Evolutionary conservation across 1,140 invertebrate genomes (phyloP).

Genomic region (Drosophila leontia): DNA sequence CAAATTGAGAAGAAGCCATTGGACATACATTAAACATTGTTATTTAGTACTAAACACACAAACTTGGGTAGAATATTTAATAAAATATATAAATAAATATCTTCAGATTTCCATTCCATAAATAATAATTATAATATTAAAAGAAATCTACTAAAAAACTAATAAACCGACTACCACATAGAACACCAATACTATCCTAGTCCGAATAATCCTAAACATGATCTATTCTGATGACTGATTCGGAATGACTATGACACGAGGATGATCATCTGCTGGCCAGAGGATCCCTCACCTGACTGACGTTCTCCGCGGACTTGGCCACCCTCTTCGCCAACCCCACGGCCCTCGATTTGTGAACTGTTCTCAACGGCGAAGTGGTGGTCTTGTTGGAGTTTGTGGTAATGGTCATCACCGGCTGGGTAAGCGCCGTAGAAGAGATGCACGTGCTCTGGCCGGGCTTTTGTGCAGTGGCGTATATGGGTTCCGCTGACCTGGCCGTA

Average conservation of each 20-base stretch:
- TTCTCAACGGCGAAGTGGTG: constrained; percentile 43
- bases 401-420: constrained; percentile 75
- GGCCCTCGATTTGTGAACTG: constrained; percentile 12
- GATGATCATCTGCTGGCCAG: constrained; percentile 51
- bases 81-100: not conserved
- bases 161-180: not conserved
- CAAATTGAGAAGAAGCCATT: not conserved
- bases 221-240: constrained; percentile 2
- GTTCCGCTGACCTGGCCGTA: constrained; percentile 49
- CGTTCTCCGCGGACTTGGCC: constrained; percentile 55
- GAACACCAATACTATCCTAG: constrained; percentile 6
- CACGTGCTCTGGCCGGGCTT: constrained; percentile 69
- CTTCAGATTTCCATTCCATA: too few species aligned
- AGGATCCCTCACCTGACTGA: constrained; percentile 72
- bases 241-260: constrained; percentile 39
- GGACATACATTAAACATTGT: not conserved
- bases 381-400: constrained; percentile 61
- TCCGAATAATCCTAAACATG: not conserved
- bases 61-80: not conserved
- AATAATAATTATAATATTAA: too few species aligned
- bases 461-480: constrained; percentile 84
- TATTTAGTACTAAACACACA: not conserved
- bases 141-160: not conserved
- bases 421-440: constrained; percentile 65
- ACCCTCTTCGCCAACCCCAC: constrained; percentile 17